These are phyloP conservation scores for Drosophila neutralis DNA, from an alignment of 2,888 invertebrate species.

Conservation along the genomic window DNA sequence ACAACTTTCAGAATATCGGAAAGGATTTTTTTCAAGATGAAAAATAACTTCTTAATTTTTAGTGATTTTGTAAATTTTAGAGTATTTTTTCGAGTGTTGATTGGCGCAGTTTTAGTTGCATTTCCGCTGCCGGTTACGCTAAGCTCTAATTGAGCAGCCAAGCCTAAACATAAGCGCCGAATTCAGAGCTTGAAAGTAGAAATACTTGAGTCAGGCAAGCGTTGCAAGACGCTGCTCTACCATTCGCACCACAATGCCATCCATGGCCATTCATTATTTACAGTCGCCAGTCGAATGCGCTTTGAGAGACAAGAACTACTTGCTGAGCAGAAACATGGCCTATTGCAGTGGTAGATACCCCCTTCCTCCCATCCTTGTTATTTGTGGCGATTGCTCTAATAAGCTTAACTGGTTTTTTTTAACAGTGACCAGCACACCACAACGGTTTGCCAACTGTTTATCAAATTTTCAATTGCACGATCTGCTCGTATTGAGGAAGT, in stretches of 20 bases:
- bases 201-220: slow-evolving; percentile 49
- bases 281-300: slow-evolving; percentile 36
- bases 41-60: background rate
- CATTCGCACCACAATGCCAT: slow-evolving; percentile 9
- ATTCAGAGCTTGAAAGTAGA: slow-evolving; percentile 28
- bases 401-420: background rate
- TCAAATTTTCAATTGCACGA: slow-evolving; percentile 90
- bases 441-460: slow-evolving; percentile 82
- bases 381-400: slow-evolving; percentile 1
- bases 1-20: background rate
- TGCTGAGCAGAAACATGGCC: slow-evolving; percentile 44
- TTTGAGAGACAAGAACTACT: slow-evolving; percentile 2
- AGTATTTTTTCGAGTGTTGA: background rate
- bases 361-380: background rate
- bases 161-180: slow-evolving; percentile 41
- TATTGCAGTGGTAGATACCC: slow-evolving; percentile 65
- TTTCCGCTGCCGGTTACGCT: slow-evolving; percentile 37
- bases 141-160: slow-evolving; percentile 64
- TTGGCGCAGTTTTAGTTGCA: slow-evolving; percentile 22
- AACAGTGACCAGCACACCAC: slow-evolving; percentile 59
- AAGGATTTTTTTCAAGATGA: background rate
- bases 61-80: background rate
- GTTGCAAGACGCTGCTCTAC: slow-evolving; percentile 34
- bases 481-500: slow-evolving; percentile 87
- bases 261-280: slow-evolving; percentile 15